Percentiles rank a stretch among this genome's conserved stretches.
Conservation (phyloP, 2,888 invertebrate species). For the Patella caerulea region DNA sequence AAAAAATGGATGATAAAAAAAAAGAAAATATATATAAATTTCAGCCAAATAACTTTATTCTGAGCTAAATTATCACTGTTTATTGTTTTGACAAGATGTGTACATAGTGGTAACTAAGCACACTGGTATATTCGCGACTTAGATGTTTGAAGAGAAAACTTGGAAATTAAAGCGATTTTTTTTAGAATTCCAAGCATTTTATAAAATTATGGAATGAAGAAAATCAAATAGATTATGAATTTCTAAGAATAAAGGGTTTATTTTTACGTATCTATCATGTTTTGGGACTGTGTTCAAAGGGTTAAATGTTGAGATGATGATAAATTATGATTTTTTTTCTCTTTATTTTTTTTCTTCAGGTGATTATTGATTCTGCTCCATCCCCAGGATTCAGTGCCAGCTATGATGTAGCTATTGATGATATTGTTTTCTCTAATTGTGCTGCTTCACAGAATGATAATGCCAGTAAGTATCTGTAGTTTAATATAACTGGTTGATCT, state of each 20-base stretch:
- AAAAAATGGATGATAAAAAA: too few relatives aligned
- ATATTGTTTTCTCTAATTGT: slow-evolving; percentile 60
- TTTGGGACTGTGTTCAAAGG: background rate
- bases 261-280: background rate
- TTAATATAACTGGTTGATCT: background rate
- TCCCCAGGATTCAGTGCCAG: slow-evolving; percentile 35
- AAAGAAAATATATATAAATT: too few relatives aligned
- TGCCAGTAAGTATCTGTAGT: slow-evolving; percentile 32
- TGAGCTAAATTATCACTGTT: too few relatives aligned
- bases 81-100: too few relatives aligned
- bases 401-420: slow-evolving; percentile 61
- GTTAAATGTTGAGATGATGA: background rate
- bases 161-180: too few relatives aligned
- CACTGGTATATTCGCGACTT: too few relatives aligned
- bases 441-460: slow-evolving; percentile 41
- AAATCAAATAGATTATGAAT: too few relatives aligned
- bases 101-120: too few relatives aligned
- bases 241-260: background rate
- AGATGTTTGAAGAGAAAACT: too few relatives aligned
- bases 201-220: too few relatives aligned
- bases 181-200: too few relatives aligned
- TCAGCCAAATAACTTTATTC: too few relatives aligned
- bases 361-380: slow-evolving; percentile 53
- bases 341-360: slow-evolving; percentile 29
- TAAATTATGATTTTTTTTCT: background rate